These are phyloP conservation scores for Tipula vernalis DNA, from an alignment of 2,888 invertebrate genomes.

Conservation along the genomic window DNA sequence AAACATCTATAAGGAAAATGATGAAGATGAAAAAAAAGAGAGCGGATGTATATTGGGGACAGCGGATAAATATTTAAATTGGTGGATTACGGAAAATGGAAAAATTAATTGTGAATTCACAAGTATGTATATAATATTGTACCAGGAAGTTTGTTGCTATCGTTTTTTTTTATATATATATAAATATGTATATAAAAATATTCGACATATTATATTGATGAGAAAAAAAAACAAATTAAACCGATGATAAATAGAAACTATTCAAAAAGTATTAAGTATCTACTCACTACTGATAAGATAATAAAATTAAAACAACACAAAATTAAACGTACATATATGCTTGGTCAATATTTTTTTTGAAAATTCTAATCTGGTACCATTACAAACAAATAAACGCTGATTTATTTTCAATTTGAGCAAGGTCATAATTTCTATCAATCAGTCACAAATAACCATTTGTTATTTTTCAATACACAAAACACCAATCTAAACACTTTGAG, in stretches of 20 bases:
- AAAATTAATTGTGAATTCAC: background rate
- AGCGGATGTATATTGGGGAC: background rate
- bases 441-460: background rate
- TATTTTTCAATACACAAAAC: background rate
- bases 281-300: background rate
- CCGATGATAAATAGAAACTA: background rate
- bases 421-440: background rate
- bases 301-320: background rate
- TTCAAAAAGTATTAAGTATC: background rate
- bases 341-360: background rate
- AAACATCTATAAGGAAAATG: background rate
- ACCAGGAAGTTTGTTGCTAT: background rate
- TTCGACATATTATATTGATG: background rate
- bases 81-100: constrained; percentile 8
- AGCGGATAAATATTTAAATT: background rate
- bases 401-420: background rate
- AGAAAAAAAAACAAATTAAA: background rate
- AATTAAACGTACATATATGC: background rate
- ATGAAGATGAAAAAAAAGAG: background rate
- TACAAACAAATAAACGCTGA: background rate
- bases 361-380: background rate
- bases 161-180: background rate
- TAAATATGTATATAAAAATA: background rate
- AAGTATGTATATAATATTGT: background rate
- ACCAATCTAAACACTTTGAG: background rate